A percentile compares a stretch with the other conserved stretches of the same genome.
Evolutionary conservation across 2,797 vertebrate genomes (phyloP).

Genomic region (Catostomus latipinnis): DNA sequence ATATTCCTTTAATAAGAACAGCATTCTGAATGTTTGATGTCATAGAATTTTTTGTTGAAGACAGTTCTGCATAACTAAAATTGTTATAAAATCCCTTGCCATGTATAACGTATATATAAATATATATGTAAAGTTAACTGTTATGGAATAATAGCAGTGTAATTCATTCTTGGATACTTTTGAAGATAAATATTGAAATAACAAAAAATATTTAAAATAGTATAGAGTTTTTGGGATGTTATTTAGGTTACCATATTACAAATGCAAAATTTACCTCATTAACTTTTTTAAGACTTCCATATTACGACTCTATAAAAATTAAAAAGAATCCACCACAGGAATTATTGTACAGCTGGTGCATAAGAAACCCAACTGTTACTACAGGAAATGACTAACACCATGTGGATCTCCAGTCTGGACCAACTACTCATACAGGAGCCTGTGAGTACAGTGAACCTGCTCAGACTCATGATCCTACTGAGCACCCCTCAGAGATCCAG

Average conservation of each 20-base stretch:
- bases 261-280: neutral
- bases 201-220: neutral
- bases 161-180: too few relatives aligned
- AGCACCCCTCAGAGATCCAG: constrained; percentile 20
- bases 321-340: constrained; percentile 1
- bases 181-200: too few relatives aligned
- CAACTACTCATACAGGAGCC: neutral
- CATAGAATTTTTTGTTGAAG: neutral
- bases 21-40: neutral
- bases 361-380: constrained; percentile 29
- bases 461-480: constrained; percentile 23
- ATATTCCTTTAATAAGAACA: neutral
- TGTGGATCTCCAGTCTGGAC: constrained; percentile 48
- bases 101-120: too few relatives aligned
- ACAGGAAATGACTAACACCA: constrained; percentile 47
- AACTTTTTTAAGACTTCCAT: neutral
- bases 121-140: neutral
- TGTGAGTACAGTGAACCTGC: constrained; percentile 3
- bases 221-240: neutral
- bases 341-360: constrained; percentile 18
- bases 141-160: neutral
- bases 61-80: neutral
- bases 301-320: neutral
- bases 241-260: neutral
- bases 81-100: neutral